Evolutionary conservation across 2,113 vertebrate species (phyloP).

Genomic region (Heloderma charlesbogerti): DNA sequence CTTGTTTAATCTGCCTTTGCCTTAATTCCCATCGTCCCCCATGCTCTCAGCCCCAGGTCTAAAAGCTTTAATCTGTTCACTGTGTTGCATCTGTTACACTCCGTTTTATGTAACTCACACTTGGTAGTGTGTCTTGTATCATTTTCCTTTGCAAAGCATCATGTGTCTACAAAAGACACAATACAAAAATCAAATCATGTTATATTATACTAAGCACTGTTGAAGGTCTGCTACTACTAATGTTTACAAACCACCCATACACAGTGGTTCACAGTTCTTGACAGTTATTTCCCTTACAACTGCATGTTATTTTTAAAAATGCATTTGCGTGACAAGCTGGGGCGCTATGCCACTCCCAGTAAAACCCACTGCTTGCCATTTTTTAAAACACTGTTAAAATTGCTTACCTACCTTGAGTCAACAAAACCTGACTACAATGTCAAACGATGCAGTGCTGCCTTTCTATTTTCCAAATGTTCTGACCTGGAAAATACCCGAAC

Average conservation of each 20-base stretch:
- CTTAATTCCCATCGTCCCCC: not conserved
- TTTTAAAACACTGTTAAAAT: slow-evolving; percentile 3
- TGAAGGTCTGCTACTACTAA: slow-evolving; percentile 7
- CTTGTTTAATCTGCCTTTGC: accelerated
- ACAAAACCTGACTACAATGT: not conserved
- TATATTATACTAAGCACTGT: slow-evolving; percentile 22
- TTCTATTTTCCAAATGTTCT: slow-evolving; percentile 63
- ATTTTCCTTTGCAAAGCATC: slow-evolving; percentile 24
- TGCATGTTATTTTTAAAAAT: not conserved
- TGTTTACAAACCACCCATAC: slow-evolving; percentile 55
- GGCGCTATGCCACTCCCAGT: not conserved
- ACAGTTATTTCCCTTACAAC: slow-evolving; percentile 61
- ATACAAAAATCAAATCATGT: not conserved
- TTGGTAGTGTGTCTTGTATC: not conserved
- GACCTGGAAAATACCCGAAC: slow-evolving; percentile 79
- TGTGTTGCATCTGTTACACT: not conserved
- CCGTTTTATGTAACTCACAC: slow-evolving; percentile 34
- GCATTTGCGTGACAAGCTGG: not conserved
- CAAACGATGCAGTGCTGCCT: slow-evolving; percentile 44
- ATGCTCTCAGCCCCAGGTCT: accelerated
- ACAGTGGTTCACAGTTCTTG: slow-evolving; percentile 1
- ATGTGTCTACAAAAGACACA: slow-evolving; percentile 16
- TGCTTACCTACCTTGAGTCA: slow-evolving; percentile 18
- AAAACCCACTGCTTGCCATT: slow-evolving; percentile 27
- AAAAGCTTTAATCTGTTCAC: slow-evolving; percentile 54